Conservation (phyloP, 2,113 vertebrate genomes). For the Campylomormyrus tamandua region DNA sequence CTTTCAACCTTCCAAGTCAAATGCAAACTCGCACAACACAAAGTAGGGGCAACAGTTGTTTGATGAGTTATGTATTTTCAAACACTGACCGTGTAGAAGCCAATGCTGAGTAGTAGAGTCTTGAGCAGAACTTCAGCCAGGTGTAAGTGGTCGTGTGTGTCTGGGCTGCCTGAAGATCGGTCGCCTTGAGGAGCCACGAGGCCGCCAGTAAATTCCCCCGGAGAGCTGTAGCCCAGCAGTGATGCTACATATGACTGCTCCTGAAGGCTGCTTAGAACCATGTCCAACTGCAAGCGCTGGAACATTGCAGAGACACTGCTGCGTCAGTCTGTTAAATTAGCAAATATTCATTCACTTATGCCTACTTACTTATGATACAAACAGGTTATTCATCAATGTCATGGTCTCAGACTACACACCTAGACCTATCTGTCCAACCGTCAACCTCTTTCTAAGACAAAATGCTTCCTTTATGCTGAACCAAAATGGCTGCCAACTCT, state of each 20-base stretch:
- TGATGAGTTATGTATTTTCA: not conserved
- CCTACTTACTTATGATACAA: not conserved
- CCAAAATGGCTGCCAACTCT: not conserved
- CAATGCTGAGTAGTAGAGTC: constrained; percentile 66
- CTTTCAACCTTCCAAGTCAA: not conserved
- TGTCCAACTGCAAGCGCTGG: constrained; percentile 69
- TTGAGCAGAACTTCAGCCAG: constrained; percentile 67
- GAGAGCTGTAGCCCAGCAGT: constrained; percentile 64
- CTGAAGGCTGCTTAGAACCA: constrained; percentile 72
- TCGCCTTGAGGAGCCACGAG: constrained; percentile 41
- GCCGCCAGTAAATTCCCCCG: constrained; percentile 53
- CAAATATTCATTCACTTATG: not conserved
- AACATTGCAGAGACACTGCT: not conserved
- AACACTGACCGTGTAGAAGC: constrained; percentile 64
- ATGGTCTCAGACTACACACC: not conserved
- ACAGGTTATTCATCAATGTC: not conserved
- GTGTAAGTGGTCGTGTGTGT: constrained; percentile 56
- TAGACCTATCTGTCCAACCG: not conserved
- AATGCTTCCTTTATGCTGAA: not conserved
- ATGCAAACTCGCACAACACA: not conserved
- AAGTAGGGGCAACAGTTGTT: not conserved
- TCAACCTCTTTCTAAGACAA: not conserved
- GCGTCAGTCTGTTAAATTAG: not conserved
- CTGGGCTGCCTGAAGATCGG: constrained; percentile 35
- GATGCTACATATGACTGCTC: constrained; percentile 69